Evolutionary conservation across 2,797 vertebrate genomes (phyloP), one percentile per base, ranked within the genome.

Genomic region (Delichon dasypus): DNA sequence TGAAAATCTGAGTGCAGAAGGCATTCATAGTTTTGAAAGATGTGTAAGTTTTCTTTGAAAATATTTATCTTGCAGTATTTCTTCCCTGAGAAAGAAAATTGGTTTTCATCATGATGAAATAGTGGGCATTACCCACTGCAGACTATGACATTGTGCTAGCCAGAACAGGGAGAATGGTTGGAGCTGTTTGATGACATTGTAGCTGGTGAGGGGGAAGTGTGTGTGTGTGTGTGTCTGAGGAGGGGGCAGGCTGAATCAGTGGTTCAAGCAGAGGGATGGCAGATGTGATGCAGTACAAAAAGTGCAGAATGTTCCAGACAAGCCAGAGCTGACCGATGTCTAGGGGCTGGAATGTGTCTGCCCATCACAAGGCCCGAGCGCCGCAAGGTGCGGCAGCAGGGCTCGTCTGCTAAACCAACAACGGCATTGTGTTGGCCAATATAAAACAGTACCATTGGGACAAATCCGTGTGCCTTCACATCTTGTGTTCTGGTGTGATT

Each of bases 341-440:
- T 40, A 38, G 9, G 51, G 16, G 17, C 58, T 54, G 71, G 47
- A 27, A 18, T 17, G 3, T 16, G 11, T 11, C 48, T 30, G 6
- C n/a, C 13, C 5, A 0, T 29, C 17, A 14, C 9, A 10, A 30
- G 47, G 13, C 16, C 58, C 0, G 9, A 9, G 32, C 5, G 34
- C 44, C 0, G 0, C 11, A 4, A 2, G 3, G 34, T 23, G 15
- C 32, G 16, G 10, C 47, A 32, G 45, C 21, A 26, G 68, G 4
- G 21, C 44, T 42, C 11, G 16, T 8, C 4, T 16, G 11, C 5
- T 44, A 60, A 14, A 21, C 26, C 40, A 68, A 5, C 4, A 20
- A 0, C 2, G 0, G 9, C 45, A 4, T 7, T 8, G 0, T 2
- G 13, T 19, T 53, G 73, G 22, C 45, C 29, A 3, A 2, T 11